Evolutionary conservation across 2,113 vertebrate genomes (phyloP), one percentile per base, ranked within the genome.

Genomic region (Pungitius pungitius): DNA sequence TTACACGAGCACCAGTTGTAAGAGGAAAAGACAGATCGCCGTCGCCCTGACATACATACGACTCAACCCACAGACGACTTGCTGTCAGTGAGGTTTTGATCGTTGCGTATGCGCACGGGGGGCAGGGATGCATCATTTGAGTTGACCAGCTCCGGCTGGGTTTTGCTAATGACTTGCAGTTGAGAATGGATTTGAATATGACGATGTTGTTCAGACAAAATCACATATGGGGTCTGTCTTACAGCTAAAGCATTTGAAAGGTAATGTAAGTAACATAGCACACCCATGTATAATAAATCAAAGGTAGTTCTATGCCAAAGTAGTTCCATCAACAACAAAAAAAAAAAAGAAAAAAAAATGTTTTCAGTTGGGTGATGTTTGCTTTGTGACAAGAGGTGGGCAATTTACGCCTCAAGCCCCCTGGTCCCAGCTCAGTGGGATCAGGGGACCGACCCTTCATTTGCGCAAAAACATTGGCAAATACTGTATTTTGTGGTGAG

Each of bases 1-100:
- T 71, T 96, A 62, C 95, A 95, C 8, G 97, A 98, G 93, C 94
- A 97, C 92, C 96, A 96, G 90, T 91, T 98, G 89, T 97, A 92
- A 93, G 24, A 77, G 0, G 20, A 22, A 88, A 71, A 84, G 79
- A 78, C 72, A 76, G 47, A 58, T 78, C 60, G 52, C 43, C 73
- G 64, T 64, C 40, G 73, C 73, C 78, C 76, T 72, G 83, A 69
- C 78, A 54, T 74, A 79, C 52, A 69, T 42, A 58, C 75, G 69
- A 78, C 87, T 85, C 71, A 59, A 57, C 57, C 64, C 57, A 67
- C 52, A 65, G 75, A 69, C 43, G 74, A 61, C 72, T 67, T 76
- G 75, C 65, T 80, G 65, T 83, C 80, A 66, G 68, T 75, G 78
- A 82, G 76, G 84, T 77, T 69, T 62, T 77, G 64, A 74, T 69